A percentile compares a stretch with the other conserved stretches of the same genome.
Evolutionary conservation across 2,888 invertebrate genomes (phyloP).

Genomic region (Callimorpha dominula): DNA sequence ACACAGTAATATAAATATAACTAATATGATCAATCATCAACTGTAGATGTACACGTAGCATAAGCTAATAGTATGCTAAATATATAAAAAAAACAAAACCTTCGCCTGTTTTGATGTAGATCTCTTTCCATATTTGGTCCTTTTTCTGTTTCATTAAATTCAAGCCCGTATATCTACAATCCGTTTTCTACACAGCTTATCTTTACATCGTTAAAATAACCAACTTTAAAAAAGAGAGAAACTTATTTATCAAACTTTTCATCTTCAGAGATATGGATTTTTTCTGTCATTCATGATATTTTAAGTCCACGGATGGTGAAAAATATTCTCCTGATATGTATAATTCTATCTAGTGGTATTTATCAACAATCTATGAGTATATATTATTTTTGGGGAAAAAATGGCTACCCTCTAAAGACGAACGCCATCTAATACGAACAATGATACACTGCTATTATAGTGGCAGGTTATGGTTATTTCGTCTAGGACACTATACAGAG

Average conservation of each 20-base stretch:
- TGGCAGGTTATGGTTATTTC: constrained; percentile 24
- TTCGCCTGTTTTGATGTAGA: constrained; percentile 1
- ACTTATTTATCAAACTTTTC: background rate
- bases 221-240: background rate
- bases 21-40: constrained; percentile 12
- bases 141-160: constrained; percentile 15
- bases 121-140: constrained; percentile 36
- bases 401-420: constrained; percentile 22
- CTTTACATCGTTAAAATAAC: background rate
- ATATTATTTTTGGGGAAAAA: constrained; percentile 18
- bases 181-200: background rate
- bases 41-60: background rate
- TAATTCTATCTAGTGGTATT: constrained; percentile 55
- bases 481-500: constrained; percentile 37
- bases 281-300: background rate
- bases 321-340: constrained; percentile 52
- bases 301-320: constrained; percentile 18
- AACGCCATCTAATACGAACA: constrained; percentile 28
- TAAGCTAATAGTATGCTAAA: constrained; percentile 6
- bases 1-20: constrained; percentile 20
- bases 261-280: background rate
- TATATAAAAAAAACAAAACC: background rate
- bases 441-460: constrained; percentile 25
- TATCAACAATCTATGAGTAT: constrained; percentile 45
- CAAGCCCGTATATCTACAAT: constrained; percentile 9